Percentiles rank a stretch among this genome's conserved stretches.
phyloP scores from a whole-genome alignment of 2,888 invertebrate genomes.

The Diplolepis rosae region DNA sequence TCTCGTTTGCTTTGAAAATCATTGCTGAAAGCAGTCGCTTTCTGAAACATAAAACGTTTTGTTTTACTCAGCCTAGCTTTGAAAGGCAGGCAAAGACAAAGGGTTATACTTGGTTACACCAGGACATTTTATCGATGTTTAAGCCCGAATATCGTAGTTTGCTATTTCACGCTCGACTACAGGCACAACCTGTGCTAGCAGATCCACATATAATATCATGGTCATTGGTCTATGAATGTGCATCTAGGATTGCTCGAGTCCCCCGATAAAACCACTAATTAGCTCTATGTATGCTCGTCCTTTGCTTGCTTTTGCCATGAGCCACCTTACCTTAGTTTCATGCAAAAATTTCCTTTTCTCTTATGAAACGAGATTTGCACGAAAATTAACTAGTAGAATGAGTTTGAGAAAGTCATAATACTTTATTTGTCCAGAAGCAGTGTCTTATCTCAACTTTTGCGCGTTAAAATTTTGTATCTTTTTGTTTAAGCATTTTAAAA shows the following conservation, averaged over 20 bases:
- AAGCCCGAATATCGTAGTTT: slow-evolving; percentile 11
- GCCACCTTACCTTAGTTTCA: too few species aligned
- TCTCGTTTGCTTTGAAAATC: not conserved
- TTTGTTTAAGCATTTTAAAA: too few species aligned
- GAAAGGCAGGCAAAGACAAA: slow-evolving; percentile 13
- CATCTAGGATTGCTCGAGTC: slow-evolving; percentile 5
- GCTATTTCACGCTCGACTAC: not conserved
- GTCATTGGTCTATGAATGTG: not conserved
- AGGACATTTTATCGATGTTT: slow-evolving; percentile 4
- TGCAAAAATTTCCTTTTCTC: too few species aligned
- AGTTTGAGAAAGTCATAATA: too few species aligned
- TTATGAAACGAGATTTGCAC: too few species aligned
- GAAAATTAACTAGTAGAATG: too few species aligned
- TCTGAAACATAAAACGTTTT: not conserved
- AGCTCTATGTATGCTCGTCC: slow-evolving; percentile 1
- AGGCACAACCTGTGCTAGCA: not conserved
- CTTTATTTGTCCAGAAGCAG: too few species aligned
- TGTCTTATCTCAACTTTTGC: too few species aligned
- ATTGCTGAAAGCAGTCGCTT: not conserved
- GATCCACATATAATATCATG: not conserved
- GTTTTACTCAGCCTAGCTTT: slow-evolving; percentile 1
- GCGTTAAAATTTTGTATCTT: too few species aligned
- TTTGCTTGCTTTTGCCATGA: not conserved
- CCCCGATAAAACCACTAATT: slow-evolving; percentile 18
- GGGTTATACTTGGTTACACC: slow-evolving; percentile 4